Evolutionary conservation across 2,888 invertebrate genomes (phyloP).

Genomic region (Choreutis nemorana): DNA sequence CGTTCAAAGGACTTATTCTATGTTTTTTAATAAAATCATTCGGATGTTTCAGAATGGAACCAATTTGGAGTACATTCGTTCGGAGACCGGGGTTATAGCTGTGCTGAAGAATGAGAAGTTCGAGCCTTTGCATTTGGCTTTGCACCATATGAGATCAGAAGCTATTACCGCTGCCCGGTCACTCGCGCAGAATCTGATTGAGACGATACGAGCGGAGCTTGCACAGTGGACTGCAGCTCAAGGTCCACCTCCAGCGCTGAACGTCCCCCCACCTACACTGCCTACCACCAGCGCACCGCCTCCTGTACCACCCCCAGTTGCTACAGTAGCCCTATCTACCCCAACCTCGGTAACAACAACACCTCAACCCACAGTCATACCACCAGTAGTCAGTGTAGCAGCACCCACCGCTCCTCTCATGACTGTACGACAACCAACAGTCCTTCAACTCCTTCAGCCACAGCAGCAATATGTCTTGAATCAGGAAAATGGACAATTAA

Average conservation of each 20-base stretch:
- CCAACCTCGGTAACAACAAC: conserved; percentile 36
- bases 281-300: conserved; percentile 41
- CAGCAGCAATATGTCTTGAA: conserved; percentile 57
- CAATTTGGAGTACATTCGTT: conserved; percentile 78
- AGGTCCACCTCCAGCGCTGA: conserved; percentile 47
- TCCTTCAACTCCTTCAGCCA: conserved; percentile 40
- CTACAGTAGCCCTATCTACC: conserved; percentile 35
- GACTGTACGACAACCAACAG: conserved; percentile 54
- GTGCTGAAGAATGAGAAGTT: conserved; percentile 73
- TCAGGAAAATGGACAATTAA: conserved; percentile 56
- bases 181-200: conserved; percentile 78
- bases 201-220: conserved; percentile 74
- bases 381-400: conserved; percentile 50
- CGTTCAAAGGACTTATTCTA: conserved; percentile 2
- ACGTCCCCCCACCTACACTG: conserved; percentile 45
- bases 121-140: conserved; percentile 78
- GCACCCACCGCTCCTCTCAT: conserved; percentile 46
- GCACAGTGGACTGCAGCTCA: conserved; percentile 57
- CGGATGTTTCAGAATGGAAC: conserved; percentile 63
- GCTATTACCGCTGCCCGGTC: conserved; percentile 75
- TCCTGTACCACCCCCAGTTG: conserved; percentile 33
- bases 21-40: conserved; percentile 3
- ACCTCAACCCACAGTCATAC: conserved; percentile 32
- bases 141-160: conserved; percentile 76
- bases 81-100: conserved; percentile 80